These are phyloP conservation scores for Nasonia vitripennis DNA, from an alignment of 1,140 invertebrate species.

Conservation along the genomic window DNA sequence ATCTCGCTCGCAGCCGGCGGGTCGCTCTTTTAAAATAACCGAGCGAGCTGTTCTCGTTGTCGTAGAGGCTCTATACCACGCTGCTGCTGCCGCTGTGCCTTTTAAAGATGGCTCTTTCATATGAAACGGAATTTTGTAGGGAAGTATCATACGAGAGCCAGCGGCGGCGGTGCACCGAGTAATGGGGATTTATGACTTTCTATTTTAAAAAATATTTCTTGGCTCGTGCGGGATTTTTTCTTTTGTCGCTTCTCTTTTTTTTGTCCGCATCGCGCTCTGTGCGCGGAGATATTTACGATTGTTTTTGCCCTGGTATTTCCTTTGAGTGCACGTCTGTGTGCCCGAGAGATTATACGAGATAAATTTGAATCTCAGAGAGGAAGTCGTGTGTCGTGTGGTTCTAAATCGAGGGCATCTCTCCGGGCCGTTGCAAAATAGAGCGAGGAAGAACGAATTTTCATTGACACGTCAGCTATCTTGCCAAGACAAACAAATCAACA, in stretches of 20 bases:
- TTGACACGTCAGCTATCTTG: neutral
- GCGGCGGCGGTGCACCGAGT: neutral
- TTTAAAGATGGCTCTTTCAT: slow-evolving; percentile 39
- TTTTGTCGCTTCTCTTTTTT: neutral
- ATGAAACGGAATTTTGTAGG: slow-evolving; percentile 45
- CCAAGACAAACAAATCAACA: neutral
- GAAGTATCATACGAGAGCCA: neutral
- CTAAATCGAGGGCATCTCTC: too few relatives aligned
- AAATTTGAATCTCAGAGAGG: neutral
- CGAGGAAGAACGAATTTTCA: neutral
- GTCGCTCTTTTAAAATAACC: slow-evolving; percentile 32
- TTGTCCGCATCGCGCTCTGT: neutral
- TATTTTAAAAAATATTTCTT: slow-evolving; percentile 43
- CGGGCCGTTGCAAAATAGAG: neutral
- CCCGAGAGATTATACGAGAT: neutral
- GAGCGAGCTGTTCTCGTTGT: neutral
- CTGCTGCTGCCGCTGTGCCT: neutral
- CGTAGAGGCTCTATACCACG: neutral
- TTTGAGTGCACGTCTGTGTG: neutral
- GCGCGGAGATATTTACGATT: neutral
- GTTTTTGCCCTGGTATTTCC: neutral
- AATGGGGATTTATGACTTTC: slow-evolving; percentile 43
- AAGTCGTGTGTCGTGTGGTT: too few relatives aligned
- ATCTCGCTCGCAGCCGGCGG: neutral
- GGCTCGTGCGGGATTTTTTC: neutral